These are phyloP conservation scores for Oreochromis tanganicae DNA, from an alignment of 2,113 vertebrate genomes.

Conservation along the genomic window DNA sequence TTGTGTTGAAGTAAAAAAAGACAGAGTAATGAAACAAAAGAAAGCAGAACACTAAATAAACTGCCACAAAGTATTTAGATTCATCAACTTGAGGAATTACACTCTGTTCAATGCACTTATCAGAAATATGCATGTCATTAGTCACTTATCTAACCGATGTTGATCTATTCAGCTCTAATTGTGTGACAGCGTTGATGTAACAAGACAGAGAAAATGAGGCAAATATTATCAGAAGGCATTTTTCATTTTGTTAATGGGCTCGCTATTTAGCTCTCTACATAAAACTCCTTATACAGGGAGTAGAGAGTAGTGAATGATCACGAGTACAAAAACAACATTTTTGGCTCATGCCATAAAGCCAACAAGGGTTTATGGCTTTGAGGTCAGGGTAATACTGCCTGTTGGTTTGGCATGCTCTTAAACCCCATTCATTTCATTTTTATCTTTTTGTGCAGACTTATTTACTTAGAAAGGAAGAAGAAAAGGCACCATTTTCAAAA, in stretches of 20 bases:
- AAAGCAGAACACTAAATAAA: neutral
- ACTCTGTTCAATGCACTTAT: neutral
- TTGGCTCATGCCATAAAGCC: neutral
- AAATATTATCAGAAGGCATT: neutral
- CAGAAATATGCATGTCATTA: neutral
- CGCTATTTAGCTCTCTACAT: neutral
- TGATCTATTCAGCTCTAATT: neutral
- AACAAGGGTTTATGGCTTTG: neutral
- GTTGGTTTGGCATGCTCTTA: neutral
- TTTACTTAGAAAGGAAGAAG: neutral
- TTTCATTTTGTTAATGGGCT: neutral
- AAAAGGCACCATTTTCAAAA: neutral
- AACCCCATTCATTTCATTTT: neutral
- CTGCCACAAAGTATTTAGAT: neutral
- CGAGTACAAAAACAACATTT: neutral
- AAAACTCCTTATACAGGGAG: neutral
- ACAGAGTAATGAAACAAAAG: neutral
- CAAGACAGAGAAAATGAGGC: neutral
- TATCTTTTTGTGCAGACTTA: neutral
- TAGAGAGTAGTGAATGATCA: neutral
- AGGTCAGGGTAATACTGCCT: neutral
- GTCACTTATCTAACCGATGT: neutral
- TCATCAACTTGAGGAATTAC: neutral
- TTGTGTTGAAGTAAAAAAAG: neutral
- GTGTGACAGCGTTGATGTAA: fast-evolving